Conservation (phyloP, 2,797 vertebrate species). For the Pangasius krempfi region DNA sequence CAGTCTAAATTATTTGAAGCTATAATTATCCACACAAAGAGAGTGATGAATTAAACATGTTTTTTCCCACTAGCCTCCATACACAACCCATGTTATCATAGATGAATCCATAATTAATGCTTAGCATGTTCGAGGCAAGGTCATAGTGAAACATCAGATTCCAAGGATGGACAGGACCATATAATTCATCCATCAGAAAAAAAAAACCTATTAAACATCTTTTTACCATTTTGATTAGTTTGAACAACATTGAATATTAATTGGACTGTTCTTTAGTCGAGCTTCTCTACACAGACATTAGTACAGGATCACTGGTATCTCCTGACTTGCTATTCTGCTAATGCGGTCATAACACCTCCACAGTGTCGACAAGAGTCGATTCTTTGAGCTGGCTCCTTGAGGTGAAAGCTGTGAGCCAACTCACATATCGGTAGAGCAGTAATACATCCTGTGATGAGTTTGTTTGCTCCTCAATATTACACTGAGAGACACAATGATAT, state of each 20-base stretch:
- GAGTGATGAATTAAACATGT: constrained; percentile 47
- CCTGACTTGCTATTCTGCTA: background rate
- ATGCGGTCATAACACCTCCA: background rate
- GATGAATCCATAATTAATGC: constrained; percentile 3
- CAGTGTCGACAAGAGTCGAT: too few species aligned
- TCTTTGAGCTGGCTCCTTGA: background rate
- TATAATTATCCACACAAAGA: constrained; percentile 44
- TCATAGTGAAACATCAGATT: background rate
- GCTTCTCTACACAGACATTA: background rate
- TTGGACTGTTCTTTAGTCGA: background rate
- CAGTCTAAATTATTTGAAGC: constrained; percentile 31
- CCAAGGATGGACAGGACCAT: background rate
- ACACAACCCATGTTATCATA: background rate
- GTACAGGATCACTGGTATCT: background rate
- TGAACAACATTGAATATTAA: background rate
- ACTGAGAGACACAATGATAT: background rate
- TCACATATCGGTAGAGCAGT: background rate
- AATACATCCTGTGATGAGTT: background rate
- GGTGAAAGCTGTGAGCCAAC: background rate
- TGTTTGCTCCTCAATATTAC: background rate
- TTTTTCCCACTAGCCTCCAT: background rate
- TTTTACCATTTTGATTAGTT: background rate
- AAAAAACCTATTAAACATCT: background rate
- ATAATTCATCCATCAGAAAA: background rate
- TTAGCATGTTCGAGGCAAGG: background rate